phyloP scores from a whole-genome alignment of 2,888 invertebrate genomes.

The Phragmatobia fuliginosa region DNA sequence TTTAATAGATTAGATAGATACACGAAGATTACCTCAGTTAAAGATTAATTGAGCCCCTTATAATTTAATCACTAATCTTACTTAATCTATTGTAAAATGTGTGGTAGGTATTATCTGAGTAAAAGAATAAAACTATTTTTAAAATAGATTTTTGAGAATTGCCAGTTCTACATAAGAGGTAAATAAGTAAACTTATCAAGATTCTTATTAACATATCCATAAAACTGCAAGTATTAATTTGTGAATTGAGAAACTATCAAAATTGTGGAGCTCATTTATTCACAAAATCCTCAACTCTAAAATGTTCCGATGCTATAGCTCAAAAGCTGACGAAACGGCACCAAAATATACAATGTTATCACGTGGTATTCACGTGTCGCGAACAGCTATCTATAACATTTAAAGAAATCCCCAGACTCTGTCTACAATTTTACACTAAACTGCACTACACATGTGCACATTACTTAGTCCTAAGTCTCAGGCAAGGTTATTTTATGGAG shows the following conservation, averaged over 20 bases:
- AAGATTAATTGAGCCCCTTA: neutral
- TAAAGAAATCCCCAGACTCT: neutral
- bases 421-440: neutral
- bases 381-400: neutral
- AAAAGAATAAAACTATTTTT: neutral
- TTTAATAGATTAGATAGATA: neutral
- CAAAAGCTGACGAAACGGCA: neutral
- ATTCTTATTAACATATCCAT: no score
- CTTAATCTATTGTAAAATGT: neutral
- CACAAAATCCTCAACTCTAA: neutral
- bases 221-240: neutral
- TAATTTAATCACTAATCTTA: neutral
- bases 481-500: neutral
- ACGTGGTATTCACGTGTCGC: neutral
- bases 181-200: neutral
- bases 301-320: neutral
- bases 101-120: neutral
- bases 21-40: neutral
- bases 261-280: neutral
- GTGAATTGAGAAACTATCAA: neutral
- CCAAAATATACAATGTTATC: neutral
- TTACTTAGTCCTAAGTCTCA: neutral
- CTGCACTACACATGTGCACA: neutral
- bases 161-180: neutral
- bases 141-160: neutral